These are phyloP conservation scores for Planococcus citri DNA, from an alignment of 1,140 invertebrate genomes.

Conservation along the genomic window DNA sequence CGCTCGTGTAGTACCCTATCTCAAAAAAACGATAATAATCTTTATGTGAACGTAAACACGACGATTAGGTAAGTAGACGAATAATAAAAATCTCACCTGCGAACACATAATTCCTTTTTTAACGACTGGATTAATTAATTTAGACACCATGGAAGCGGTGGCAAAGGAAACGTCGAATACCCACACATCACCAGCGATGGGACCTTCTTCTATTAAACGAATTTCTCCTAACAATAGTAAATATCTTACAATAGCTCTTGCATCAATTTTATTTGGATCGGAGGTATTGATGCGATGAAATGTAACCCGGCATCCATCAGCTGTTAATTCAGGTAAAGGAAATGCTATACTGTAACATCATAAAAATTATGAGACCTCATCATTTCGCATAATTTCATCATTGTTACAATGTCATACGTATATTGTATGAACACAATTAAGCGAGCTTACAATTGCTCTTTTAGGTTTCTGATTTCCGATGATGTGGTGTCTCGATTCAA, in stretches of 20 bases:
- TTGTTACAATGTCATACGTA: too few relatives aligned
- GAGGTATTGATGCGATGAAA: slow-evolving; percentile 21
- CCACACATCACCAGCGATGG: slow-evolving; percentile 38
- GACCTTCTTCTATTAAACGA: slow-evolving; percentile 36
- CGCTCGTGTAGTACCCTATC: too few relatives aligned
- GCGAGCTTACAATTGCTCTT: slow-evolving; percentile 33
- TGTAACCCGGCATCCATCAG: slow-evolving; percentile 26
- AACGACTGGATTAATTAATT: slow-evolving; percentile 34
- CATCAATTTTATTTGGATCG: slow-evolving; percentile 17
- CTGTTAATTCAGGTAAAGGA: slow-evolving; percentile 25
- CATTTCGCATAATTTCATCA: not conserved
- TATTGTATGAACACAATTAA: too few relatives aligned
- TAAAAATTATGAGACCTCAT: too few relatives aligned
- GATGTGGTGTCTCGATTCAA: slow-evolving; percentile 30
- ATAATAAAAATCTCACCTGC: slow-evolving; percentile 32
- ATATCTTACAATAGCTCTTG: slow-evolving; percentile 22
- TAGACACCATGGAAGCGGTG: slow-evolving; percentile 33
- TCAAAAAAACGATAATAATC: too few relatives aligned
- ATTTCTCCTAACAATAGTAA: slow-evolving; percentile 31
- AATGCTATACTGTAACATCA: slow-evolving; percentile 26
- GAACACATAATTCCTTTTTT: slow-evolving; percentile 37
- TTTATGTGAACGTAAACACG: too few relatives aligned
- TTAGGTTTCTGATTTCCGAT: slow-evolving; percentile 29
- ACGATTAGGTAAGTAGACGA: too few relatives aligned
- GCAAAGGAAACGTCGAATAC: slow-evolving; percentile 37